Evolutionary conservation across 2,888 invertebrate genomes (phyloP), one percentile per base, ranked within the genome.

Genomic region (Oxycera nigricornis): DNA sequence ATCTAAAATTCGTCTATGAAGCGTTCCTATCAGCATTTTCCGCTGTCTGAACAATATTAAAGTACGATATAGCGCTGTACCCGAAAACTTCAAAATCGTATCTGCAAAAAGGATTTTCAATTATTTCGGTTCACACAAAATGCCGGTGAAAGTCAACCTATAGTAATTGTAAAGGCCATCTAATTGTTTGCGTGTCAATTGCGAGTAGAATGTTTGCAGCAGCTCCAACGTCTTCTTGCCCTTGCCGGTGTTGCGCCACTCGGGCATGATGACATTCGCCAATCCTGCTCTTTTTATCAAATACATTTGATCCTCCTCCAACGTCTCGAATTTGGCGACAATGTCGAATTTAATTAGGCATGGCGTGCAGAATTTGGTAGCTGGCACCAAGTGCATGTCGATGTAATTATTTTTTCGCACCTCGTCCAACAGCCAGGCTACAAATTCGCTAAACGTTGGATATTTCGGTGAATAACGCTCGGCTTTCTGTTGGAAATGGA

Each of bases 331-430:
- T 86, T 94, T 94, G 74, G 92, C 89, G 79, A 94, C 91, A 70
- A 94, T 88, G 82, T 93, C 92, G 81, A 94, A 93, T 81, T 91
- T 89, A 79, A 94, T 92, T 86, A 93, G 90, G 85, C 94, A 94
- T 0, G 94, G 94, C 35, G 94, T 94, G 82, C 94, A 95, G 83
- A 94, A 94, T 80, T 90, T 90, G 0, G 91, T 90, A 79, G 93
- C 91, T 0, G 94, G 93, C n/a, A 93, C 92, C 91, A 94, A 94
- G 82, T 94, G 94, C 93, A 94, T 94, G 82, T 95, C 94, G 78
- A 94, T 86, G 4, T 87, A 87, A 75, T 87, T 88, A 78, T 83
- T 82, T 26, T 80, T 80, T 79, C 86, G 87, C 75, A 90, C 89
- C 77, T 92, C 91, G 81, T 93, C 92, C 77, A 94, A 83, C 20